Evolutionary conservation across 2,888 invertebrate genomes (phyloP).

Genomic region (Dicycla oo): DNA sequence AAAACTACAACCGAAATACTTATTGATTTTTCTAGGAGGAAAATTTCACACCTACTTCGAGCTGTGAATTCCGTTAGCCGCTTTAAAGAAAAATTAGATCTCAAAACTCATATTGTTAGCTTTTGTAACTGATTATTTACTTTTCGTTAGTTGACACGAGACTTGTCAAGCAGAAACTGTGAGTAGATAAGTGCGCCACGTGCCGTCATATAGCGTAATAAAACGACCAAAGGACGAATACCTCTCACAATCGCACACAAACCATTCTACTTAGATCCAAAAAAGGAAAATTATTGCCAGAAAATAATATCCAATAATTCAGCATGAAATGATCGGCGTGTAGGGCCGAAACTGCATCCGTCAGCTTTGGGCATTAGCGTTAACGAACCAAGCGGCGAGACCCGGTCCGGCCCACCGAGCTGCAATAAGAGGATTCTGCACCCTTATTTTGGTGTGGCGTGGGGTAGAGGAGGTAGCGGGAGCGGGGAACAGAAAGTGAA

Average conservation of each 20-base stretch:
- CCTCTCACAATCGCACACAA: background rate
- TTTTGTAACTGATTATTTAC: no score
- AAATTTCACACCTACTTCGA: no score
- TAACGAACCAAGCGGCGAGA: slow-evolving; percentile 81
- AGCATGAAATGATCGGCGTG: slow-evolving; percentile 66
- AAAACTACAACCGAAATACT: background rate
- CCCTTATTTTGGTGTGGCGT: slow-evolving; percentile 77
- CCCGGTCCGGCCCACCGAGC: slow-evolving; percentile 82
- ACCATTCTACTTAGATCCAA: background rate
- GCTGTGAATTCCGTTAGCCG: background rate
- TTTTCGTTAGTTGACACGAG: no score
- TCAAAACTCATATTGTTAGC: no score
- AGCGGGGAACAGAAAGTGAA: slow-evolving; percentile 10
- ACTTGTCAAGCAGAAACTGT: no score
- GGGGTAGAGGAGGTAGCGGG: slow-evolving; percentile 55
- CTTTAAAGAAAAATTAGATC: no score
- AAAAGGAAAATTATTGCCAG: slow-evolving; percentile 24
- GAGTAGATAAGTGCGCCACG: no score
- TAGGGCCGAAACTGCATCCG: slow-evolving; percentile 86
- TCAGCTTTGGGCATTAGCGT: slow-evolving; percentile 83
- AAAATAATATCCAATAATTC: slow-evolving; percentile 58
- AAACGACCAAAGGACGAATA: no score
- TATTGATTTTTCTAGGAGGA: background rate
- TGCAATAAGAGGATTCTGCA: slow-evolving; percentile 90
- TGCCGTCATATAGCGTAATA: no score